Evolutionary conservation across 1,140 invertebrate genomes (phyloP).

Genomic region (Pissodes strobi): DNA sequence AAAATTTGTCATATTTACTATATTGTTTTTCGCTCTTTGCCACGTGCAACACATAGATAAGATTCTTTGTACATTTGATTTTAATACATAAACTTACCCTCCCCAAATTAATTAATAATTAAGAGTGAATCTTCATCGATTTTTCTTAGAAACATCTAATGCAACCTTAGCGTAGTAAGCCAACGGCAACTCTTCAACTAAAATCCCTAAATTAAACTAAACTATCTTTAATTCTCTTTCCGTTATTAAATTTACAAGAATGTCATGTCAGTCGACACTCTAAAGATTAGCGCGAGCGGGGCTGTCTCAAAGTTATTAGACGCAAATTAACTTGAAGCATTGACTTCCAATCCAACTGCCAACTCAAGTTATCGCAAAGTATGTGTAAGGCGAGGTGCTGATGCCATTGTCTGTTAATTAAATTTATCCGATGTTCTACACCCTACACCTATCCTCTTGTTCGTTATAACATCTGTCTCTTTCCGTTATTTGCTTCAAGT

Average conservation of each 20-base stretch:
- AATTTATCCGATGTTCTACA: slow-evolving; percentile 33
- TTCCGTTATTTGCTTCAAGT: slow-evolving; percentile 13
- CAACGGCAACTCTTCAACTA: too few species aligned
- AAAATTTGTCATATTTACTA: too few species aligned
- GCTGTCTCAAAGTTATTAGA: slow-evolving; percentile 33
- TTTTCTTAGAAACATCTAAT: too few species aligned
- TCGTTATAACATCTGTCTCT: slow-evolving; percentile 22
- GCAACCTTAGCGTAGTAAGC: too few species aligned
- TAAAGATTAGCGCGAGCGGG: slow-evolving; percentile 21
- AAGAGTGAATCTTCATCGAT: too few species aligned
- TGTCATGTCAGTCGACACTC: slow-evolving; percentile 29
- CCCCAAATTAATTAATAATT: too few species aligned
- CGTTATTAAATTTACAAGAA: slow-evolving; percentile 35
- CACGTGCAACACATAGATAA: too few species aligned
- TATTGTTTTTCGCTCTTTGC: too few species aligned
- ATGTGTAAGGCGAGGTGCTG: slow-evolving; percentile 35
- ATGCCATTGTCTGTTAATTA: slow-evolving; percentile 38
- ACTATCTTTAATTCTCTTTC: slow-evolving; percentile 25
- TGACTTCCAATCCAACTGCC: slow-evolving; percentile 36
- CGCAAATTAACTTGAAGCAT: slow-evolving; percentile 37
- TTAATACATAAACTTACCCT: too few species aligned
- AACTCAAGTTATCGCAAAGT: slow-evolving; percentile 36
- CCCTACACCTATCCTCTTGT: slow-evolving; percentile 20
- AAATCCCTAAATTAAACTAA: slow-evolving; percentile 14
- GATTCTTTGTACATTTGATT: too few species aligned